Evolutionary conservation across 92 coral and sea anemone genomes (phyloP), one percentile per base, ranked within the genome.

Genomic region (Plumapathes pennacea): DNA sequence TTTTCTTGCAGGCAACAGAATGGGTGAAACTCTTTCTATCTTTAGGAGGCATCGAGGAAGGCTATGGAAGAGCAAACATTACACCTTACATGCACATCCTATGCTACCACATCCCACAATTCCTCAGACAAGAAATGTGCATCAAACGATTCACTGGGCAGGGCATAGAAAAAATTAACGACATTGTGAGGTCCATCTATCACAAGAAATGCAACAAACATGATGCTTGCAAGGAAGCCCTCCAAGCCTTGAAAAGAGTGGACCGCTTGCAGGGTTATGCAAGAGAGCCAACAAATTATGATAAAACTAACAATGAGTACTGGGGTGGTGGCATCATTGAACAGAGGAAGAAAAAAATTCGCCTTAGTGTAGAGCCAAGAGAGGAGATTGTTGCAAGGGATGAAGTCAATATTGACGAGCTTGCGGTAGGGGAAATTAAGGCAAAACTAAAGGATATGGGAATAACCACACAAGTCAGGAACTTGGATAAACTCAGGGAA

Each of bases 71-170:
- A 49, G 66, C 43, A 3, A 43, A 47, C 5, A 33, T 78, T 23
- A 78, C 85, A 1, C 82, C 81, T 13, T 76, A 76, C 36, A 38
- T 66, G 50, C 84, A 76, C 44, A 49, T 76, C 2, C n/a, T 76
- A 30, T 42, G 38, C 47, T 76, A 77, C 25, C 84, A 77, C 38
- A 3, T 77, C 3, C 73, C 85, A 20, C 0, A 10, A 25, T 70
- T 69, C 20, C 36, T 78, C 4, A 59, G 23, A 12, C 15, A 19
- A 13, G 58, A 55, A 8, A 30, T 15, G 4, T 7, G 51, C 1
- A n/a, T 78, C 3, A 70, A 78, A 22, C 19, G 52, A n/a, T 78
- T 69, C 45, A 69, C 79, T 0, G 85, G 85, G 0, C 85, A 78
- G 62, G 85, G 85, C 25, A 69, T 78, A 0, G 79, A 78, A 44